Percentiles rank a stretch among this genome's conserved stretches.
phyloP scores from a whole-genome alignment of 2,888 invertebrate species.

The Rhabditoides inermis region DNA sequence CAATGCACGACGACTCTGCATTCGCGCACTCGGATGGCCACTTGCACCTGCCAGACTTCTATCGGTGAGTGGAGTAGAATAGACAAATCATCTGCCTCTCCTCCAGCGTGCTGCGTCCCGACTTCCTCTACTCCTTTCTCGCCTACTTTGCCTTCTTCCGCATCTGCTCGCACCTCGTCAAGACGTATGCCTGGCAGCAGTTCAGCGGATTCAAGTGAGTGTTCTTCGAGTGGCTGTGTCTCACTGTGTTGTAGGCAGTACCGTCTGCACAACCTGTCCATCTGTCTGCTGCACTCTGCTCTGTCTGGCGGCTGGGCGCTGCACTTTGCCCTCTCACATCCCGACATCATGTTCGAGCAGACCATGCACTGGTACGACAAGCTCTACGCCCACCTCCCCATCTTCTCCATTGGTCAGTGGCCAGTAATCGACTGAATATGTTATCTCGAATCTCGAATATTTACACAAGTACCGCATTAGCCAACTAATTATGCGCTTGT shows the following conservation, averaged over 20 bases:
- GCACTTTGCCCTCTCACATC: slow-evolving; percentile 19
- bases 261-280: slow-evolving; percentile 40
- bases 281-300: slow-evolving; percentile 39
- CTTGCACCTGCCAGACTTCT: too few species aligned
- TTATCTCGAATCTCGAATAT: too few species aligned
- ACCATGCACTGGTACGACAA: slow-evolving; percentile 30
- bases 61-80: too few species aligned
- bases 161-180: slow-evolving; percentile 17
- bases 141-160: slow-evolving; percentile 31
- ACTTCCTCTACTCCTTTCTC: slow-evolving; percentile 27
- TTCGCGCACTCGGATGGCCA: too few species aligned
- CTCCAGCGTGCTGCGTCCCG: slow-evolving; percentile 19
- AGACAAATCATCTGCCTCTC: slow-evolving; percentile 5
- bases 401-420: slow-evolving; percentile 31
- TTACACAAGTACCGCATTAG: too few species aligned
- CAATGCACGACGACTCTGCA: too few species aligned
- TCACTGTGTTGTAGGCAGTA: slow-evolving; percentile 30
- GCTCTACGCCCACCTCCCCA: slow-evolving; percentile 26
- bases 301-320: slow-evolving; percentile 30
- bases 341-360: slow-evolving; percentile 30
- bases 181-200: slow-evolving; percentile 22
- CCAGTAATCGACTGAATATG: not conserved
- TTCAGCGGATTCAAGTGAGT: slow-evolving; percentile 37
- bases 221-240: not conserved
- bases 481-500: too few species aligned